These are phyloP conservation scores for Cyanoramphus novaezelandiae DNA, from an alignment of 2,113 vertebrate genomes.

Conservation along the genomic window DNA sequence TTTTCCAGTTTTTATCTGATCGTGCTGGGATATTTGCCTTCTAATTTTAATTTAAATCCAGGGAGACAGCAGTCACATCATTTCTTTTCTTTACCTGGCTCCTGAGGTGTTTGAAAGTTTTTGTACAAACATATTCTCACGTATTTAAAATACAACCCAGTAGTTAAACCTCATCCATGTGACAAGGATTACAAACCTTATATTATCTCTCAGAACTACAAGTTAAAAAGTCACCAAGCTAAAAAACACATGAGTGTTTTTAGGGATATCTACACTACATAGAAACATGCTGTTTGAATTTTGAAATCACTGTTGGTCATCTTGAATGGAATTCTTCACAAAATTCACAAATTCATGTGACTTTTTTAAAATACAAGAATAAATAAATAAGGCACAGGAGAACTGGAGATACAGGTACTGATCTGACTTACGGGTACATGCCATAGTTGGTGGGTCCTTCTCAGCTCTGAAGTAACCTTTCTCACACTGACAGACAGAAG, in stretches of 20 bases:
- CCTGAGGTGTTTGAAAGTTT: background rate
- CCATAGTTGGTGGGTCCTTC: slow-evolving; percentile 94
- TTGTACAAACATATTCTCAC: background rate
- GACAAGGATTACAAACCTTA: background rate
- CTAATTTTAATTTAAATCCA: background rate
- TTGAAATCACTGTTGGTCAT: background rate
- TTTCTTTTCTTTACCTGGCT: background rate
- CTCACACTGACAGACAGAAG: slow-evolving; percentile 89
- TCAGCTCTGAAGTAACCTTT: slow-evolving; percentile 90
- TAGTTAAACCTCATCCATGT: background rate
- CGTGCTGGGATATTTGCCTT: background rate
- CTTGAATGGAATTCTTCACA: background rate
- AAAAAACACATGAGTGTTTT: background rate
- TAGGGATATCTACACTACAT: background rate
- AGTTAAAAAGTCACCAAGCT: background rate
- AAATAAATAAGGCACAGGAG: background rate
- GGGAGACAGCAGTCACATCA: background rate
- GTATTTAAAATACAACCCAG: background rate
- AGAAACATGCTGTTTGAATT: background rate
- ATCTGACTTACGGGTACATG: slow-evolving; percentile 91
- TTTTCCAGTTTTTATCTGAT: background rate
- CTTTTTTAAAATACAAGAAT: background rate
- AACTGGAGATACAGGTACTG: background rate
- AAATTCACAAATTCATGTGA: background rate
- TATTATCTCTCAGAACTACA: background rate